Evolutionary conservation across 2,113 vertebrate genomes (phyloP).

Genomic region (Poeciliopsis turrubarensis): DNA sequence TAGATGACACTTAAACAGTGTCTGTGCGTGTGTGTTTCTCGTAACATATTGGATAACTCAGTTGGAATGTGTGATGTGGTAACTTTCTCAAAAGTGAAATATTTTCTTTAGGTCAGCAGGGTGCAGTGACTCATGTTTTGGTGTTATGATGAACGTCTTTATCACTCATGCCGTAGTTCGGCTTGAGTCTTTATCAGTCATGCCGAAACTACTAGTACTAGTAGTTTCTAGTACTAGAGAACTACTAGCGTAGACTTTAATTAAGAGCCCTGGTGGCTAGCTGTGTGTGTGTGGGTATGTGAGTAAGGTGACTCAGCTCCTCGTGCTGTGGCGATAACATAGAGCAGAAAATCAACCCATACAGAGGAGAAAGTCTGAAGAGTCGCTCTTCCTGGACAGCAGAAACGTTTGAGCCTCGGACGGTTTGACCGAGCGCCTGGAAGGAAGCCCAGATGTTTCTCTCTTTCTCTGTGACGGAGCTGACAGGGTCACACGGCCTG

Average conservation of each 20-base stretch:
- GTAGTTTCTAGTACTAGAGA: background rate
- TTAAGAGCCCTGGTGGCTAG: constrained; percentile 2
- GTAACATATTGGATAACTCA: constrained; percentile 32
- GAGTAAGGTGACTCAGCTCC: constrained; percentile 15
- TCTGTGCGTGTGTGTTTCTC: constrained; percentile 14
- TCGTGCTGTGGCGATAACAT: constrained; percentile 32
- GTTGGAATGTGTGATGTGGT: constrained; percentile 7
- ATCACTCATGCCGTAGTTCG: background rate
- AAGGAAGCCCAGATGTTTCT: constrained; percentile 48
- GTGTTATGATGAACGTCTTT: background rate
- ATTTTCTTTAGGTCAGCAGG: constrained; percentile 2
- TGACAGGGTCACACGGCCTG: constrained; percentile 15
- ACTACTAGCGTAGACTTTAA: background rate
- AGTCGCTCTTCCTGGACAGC: constrained; percentile 58
- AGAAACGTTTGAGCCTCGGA: constrained; percentile 62
- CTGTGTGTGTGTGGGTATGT: constrained; percentile 1
- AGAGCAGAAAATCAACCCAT: constrained; percentile 40
- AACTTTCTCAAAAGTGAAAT: constrained; percentile 11
- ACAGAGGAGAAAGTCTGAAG: constrained; percentile 31
- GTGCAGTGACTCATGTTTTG: background rate
- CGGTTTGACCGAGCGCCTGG: constrained; percentile 47
- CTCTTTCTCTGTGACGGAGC: constrained; percentile 49
- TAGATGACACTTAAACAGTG: constrained; percentile 23
- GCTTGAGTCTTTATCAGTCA: too few relatives aligned
- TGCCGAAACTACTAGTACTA: too few relatives aligned